A percentile compares a stretch with the other conserved stretches of the same genome.
Conservation (phyloP, 2,888 invertebrate species). For the Dexiosoma caninum region DNA sequence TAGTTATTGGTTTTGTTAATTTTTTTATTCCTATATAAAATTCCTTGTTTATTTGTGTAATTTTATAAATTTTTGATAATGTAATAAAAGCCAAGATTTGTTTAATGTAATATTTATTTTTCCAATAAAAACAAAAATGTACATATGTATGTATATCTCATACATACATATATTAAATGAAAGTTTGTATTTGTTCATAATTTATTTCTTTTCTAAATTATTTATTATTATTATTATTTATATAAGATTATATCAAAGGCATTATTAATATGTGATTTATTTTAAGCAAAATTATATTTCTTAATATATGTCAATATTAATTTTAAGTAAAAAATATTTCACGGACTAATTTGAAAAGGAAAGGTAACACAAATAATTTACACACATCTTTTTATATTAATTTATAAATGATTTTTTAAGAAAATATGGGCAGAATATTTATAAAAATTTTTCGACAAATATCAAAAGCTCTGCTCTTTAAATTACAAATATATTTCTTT, state of each 20-base stretch:
- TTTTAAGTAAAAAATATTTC: neutral
- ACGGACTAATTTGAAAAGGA: neutral
- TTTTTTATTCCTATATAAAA: constrained; percentile 55
- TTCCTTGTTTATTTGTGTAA: constrained; percentile 49
- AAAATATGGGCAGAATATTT: too few relatives aligned
- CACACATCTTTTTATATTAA: constrained; percentile 41
- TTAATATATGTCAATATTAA: neutral
- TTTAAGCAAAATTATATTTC: constrained; percentile 60
- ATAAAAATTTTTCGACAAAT: too few relatives aligned
- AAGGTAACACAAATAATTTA: constrained; percentile 34
- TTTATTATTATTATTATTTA: constrained; percentile 60
- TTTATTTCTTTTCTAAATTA: constrained; percentile 44
- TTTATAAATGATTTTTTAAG: too few relatives aligned
- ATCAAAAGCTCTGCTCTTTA: too few relatives aligned
- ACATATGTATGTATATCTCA: neutral
- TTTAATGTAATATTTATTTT: constrained; percentile 30
- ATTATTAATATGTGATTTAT: constrained; percentile 56
- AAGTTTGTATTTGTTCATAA: constrained; percentile 26
- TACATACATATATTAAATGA: constrained; percentile 8
- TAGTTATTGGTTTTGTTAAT: constrained; percentile 18
- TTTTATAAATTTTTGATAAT: constrained; percentile 16
- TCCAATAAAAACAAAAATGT: constrained; percentile 35
- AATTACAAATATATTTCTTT: too few relatives aligned
- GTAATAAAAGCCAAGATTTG: constrained; percentile 45
- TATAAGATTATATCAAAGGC: constrained; percentile 62